Evolutionary conservation across 2,888 invertebrate genomes (phyloP).

Genomic region (Argyra leucocephala): DNA sequence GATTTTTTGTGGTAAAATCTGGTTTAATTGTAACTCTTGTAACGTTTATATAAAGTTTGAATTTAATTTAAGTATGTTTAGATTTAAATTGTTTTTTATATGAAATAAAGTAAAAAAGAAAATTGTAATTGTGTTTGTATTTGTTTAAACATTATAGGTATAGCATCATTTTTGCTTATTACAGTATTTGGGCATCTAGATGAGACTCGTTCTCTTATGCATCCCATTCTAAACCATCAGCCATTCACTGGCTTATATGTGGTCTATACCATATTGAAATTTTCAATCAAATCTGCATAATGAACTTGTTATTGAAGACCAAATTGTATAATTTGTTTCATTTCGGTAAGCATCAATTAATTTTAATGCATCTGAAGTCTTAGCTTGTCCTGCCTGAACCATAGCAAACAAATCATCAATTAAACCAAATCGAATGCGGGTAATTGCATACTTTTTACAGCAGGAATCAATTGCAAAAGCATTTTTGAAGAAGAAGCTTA

Average conservation of each 20-base stretch:
- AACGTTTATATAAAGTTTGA: too few species aligned
- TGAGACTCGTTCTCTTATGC: constrained; percentile 73
- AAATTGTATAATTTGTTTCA: constrained; percentile 88
- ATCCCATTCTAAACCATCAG: constrained; percentile 75
- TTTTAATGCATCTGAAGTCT: constrained; percentile 64
- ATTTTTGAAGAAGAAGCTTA: constrained; percentile 70
- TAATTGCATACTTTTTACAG: constrained; percentile 66
- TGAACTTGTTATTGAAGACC: constrained; percentile 75
- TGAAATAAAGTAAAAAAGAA: too few species aligned
- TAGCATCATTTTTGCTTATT: too few species aligned
- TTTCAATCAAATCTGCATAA: constrained; percentile 63
- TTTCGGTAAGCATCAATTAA: constrained; percentile 75
- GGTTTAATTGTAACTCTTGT: too few species aligned
- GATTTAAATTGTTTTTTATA: too few species aligned
- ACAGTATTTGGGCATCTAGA: constrained; percentile 68
- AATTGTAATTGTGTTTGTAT: too few species aligned
- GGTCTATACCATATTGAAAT: constrained; percentile 62
- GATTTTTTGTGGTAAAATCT: too few species aligned
- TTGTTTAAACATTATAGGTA: too few species aligned
- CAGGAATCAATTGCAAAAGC: constrained; percentile 66
- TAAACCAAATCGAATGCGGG: constrained; percentile 79
- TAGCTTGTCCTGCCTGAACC: constrained; percentile 71
- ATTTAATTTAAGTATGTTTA: too few species aligned
- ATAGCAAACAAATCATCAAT: constrained; percentile 88
- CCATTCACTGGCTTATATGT: constrained; percentile 67